Base-by-base conservation (phyloP, 2,797 vertebrate species). In the Syndactyla subalaris region DNA sequence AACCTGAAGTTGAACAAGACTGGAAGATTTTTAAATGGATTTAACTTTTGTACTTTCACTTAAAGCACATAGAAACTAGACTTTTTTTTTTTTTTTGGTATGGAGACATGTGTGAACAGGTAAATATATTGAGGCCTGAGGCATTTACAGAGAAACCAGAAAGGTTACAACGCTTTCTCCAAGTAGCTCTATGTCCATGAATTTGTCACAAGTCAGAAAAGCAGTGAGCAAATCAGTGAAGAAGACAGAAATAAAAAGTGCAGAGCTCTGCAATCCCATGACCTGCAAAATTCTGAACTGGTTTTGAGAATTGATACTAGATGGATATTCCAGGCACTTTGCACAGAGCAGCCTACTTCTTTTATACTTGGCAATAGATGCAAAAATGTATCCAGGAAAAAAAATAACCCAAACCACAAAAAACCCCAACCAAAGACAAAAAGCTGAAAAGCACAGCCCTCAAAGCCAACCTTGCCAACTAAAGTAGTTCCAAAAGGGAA, bases 1-100 rank as follows among this genome's bases (percentile, higher is more conserved):
- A 95, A 67, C 23, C 57, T 62, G n/a, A 87, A 95, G 77, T 26
- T 71, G 80, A 95, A 83, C 57, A 76, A 76, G 78, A 48, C 41
- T 57, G 62, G 49, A 76, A 84, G 66, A 78, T 59, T 88, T 88
- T 58, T 4, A 85, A 78, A 80, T 13, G 32, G 18, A 80, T 92
- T 87, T 68, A 91, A 85, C 70, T 78, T 91, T 21, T 68, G 74
- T 32, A 34, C 21, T 89, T 93, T 89, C 65, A 71, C 18, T 84
- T 59, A 68, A 79, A 65, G 38, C 41, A 74, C 19, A 41, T 72
- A 71, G 38, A 57, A 82, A 66, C 5, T 6, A 38, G 7, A 32
- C 29, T 52, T n/a, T 20, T 32, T 39, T 57, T 58, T 30, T 20
- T 30, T 20, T 68, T 49, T 51, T 30, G 19, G 17, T n/a, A 85